phyloP scores from a whole-genome alignment of 2,888 invertebrate genomes.

The Anticlea derivata region DNA sequence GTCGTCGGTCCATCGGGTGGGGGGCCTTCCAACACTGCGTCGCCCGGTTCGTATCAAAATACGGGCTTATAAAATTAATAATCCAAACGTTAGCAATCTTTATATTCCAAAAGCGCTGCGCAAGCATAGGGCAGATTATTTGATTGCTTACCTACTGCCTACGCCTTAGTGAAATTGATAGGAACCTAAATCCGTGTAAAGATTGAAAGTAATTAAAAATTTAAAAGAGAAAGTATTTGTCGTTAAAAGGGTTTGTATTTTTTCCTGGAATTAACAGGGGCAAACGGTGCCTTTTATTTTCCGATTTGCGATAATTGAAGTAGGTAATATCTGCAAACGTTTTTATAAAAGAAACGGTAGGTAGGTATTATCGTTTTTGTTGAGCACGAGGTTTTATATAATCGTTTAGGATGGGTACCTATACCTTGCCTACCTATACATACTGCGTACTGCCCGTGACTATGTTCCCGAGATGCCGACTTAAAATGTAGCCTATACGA shows the following conservation, averaged over 20 bases:
- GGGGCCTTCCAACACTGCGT: too few species aligned
- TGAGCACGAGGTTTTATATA: conserved; percentile 16
- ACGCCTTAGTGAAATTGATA: not conserved
- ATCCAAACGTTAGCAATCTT: too few species aligned
- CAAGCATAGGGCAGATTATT: not conserved
- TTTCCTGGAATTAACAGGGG: conserved; percentile 63
- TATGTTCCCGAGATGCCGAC: too few species aligned
- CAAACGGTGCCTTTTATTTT: conserved; percentile 59
- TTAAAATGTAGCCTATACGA: too few species aligned
- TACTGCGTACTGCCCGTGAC: not conserved
- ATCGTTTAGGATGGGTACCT: conserved; percentile 15
- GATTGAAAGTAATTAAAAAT: conserved; percentile 14
- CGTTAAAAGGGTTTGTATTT: conserved; percentile 63
- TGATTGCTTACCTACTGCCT: not conserved
- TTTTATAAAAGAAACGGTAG: conserved; percentile 14
- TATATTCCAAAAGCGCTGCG: too few species aligned
- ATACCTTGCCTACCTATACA: too few species aligned
- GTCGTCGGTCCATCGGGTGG: too few species aligned
- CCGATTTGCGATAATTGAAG: conserved; percentile 47
- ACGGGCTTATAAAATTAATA: too few species aligned
- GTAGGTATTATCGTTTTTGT: conserved; percentile 16
- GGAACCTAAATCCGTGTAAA: not conserved
- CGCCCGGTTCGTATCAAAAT: too few species aligned
- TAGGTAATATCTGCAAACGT: conserved; percentile 23
- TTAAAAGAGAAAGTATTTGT: conserved; percentile 8